Conservation (phyloP, 2,797 vertebrate genomes). For the Semaprochilodus insignis region DNA sequence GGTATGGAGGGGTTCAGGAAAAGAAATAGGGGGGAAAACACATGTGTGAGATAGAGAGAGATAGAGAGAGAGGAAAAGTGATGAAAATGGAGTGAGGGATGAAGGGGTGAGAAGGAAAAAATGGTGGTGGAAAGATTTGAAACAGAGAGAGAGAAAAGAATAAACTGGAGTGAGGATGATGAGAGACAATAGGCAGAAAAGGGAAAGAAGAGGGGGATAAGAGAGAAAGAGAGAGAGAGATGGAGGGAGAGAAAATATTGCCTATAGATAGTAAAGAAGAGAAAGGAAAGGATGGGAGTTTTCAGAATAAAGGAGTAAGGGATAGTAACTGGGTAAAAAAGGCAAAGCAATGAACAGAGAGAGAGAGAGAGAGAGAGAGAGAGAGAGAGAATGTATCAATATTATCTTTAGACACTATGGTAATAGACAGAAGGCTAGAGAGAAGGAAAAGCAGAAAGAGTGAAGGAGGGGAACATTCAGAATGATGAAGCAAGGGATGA, state of each 20-base stretch:
- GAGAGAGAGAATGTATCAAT: background rate
- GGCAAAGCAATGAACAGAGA: conserved; percentile 39
- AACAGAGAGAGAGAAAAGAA: conserved; percentile 28
- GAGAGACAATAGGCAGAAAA: background rate
- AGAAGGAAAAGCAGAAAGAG: background rate
- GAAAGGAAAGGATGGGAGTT: conserved; percentile 22
- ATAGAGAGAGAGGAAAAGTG: background rate
- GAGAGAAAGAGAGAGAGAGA: conserved; percentile 10
- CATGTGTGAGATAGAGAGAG: background rate
- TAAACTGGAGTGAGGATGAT: conserved; percentile 1
- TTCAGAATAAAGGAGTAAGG: conserved; percentile 35
- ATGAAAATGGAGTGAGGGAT: background rate
- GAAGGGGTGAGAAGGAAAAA: conserved; percentile 11
- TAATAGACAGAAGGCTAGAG: background rate
- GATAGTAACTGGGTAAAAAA: background rate
- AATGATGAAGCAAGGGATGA: background rate
- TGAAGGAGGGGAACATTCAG: background rate
- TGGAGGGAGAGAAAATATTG: background rate
- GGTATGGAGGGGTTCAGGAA: background rate
- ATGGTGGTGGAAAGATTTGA: conserved; percentile 24
- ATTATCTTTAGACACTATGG: no score
- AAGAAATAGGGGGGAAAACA: background rate
- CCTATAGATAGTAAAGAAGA: conserved; percentile 14
- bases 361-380: conserved; percentile 51
- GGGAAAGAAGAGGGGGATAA: conserved; percentile 19